Conservation (phyloP, 2,888 invertebrate genomes). For the Parnassius apollo region DNA sequence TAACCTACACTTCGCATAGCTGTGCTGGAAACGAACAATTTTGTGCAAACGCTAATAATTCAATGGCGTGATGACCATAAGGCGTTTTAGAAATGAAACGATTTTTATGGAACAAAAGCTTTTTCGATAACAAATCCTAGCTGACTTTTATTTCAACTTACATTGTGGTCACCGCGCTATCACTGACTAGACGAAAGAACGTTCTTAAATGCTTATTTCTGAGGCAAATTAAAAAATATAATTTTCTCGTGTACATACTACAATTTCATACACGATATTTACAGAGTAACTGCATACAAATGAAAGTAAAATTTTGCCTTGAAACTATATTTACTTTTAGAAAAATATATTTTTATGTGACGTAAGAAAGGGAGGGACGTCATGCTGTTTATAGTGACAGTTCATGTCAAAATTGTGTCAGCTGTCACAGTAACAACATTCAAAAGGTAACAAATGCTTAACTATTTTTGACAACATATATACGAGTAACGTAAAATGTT, state of each 20-base stretch:
- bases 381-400: not conserved
- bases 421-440: no score
- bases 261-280: not conserved
- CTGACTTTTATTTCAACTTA: slow-evolving; percentile 13
- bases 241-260: not conserved
- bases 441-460: no score
- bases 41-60: slow-evolving; percentile 38
- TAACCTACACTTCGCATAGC: slow-evolving; percentile 28
- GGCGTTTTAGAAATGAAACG: not conserved
- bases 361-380: not conserved
- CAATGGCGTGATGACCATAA: slow-evolving; percentile 27
- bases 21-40: slow-evolving; percentile 15
- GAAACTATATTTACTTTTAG: no score
- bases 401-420: not conserved
- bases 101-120: not conserved
- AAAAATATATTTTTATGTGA: slow-evolving; percentile 5
- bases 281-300: no score
- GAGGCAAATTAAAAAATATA: slow-evolving; percentile 31
- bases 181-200: slow-evolving; percentile 56
- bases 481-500: no score
- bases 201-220: slow-evolving; percentile 36
- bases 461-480: no score
- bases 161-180: slow-evolving; percentile 38
- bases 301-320: no score
- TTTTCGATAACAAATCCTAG: not conserved